A percentile compares a stretch with the other conserved stretches of the same genome.
phyloP scores from a whole-genome alignment of 2,797 vertebrate species.

The Lepilemur septentrionalis region DNA sequence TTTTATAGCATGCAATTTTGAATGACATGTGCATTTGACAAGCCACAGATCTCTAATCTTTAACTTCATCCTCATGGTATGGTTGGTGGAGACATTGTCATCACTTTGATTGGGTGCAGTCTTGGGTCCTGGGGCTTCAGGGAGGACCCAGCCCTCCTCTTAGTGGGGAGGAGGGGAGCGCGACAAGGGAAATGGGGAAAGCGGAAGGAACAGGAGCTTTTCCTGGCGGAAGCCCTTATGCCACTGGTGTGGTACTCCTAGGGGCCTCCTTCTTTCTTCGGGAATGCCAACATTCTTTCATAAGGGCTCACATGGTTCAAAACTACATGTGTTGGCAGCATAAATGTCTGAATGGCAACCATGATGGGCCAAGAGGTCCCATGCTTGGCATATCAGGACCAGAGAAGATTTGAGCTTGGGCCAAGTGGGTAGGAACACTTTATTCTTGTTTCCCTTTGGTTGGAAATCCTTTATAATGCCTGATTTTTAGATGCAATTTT shows the following conservation, averaged over 20 bases:
- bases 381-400: background rate
- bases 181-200: background rate
- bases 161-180: background rate
- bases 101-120: background rate
- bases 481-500: background rate
- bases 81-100: background rate
- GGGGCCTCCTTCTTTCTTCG: background rate
- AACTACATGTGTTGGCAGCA: background rate
- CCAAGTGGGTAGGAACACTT: background rate
- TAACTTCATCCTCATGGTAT: background rate
- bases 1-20: background rate
- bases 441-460: background rate
- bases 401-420: background rate
- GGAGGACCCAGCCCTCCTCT: background rate
- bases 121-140: background rate
- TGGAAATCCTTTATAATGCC: background rate
- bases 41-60: background rate
- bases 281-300: background rate
- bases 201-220: background rate
- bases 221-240: rapidly evolving
- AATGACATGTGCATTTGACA: background rate
- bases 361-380: background rate
- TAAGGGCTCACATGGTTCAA: background rate
- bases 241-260: background rate
- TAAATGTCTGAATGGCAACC: background rate